Conservation (phyloP, 2,797 vertebrate genomes). For the Acanthornis magna region DNA sequence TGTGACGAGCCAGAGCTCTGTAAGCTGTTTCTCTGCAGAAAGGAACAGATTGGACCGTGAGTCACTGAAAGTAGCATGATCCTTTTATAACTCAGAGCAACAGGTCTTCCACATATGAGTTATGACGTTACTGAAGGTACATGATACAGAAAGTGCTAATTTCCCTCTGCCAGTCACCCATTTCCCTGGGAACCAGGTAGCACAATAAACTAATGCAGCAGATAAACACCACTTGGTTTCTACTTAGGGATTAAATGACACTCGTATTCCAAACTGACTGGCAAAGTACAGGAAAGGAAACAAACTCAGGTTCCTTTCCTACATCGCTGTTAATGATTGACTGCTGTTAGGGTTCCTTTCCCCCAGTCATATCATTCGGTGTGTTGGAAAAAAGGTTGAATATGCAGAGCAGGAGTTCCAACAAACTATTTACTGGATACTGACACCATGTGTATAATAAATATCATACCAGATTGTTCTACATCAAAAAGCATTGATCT, state of each 20-base stretch:
- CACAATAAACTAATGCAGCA: neutral
- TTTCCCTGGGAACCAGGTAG: neutral
- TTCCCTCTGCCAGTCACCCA: neutral
- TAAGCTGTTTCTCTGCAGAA: conserved; percentile 4
- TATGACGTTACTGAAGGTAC: neutral
- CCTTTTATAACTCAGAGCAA: conserved; percentile 29
- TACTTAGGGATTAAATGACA: neutral
- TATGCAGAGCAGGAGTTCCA: neutral
- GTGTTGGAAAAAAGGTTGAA: neutral
- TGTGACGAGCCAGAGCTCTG: neutral
- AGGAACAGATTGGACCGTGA: conserved; percentile 41
- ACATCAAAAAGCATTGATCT: neutral
- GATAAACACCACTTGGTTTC: neutral
- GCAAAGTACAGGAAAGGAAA: neutral
- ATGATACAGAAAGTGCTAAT: neutral
- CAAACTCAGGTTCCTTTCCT: neutral
- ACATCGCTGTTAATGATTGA: neutral
- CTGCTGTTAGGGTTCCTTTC: neutral
- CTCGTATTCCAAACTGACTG: neutral
- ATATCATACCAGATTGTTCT: neutral
- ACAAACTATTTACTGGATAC: neutral
- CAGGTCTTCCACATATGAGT: conserved; percentile 9
- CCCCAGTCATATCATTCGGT: too few relatives aligned
- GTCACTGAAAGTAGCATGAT: conserved; percentile 10
- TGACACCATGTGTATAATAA: neutral